Evolutionary conservation across 2,113 vertebrate species (phyloP).

Genomic region (Odontesthes bonariensis): DNA sequence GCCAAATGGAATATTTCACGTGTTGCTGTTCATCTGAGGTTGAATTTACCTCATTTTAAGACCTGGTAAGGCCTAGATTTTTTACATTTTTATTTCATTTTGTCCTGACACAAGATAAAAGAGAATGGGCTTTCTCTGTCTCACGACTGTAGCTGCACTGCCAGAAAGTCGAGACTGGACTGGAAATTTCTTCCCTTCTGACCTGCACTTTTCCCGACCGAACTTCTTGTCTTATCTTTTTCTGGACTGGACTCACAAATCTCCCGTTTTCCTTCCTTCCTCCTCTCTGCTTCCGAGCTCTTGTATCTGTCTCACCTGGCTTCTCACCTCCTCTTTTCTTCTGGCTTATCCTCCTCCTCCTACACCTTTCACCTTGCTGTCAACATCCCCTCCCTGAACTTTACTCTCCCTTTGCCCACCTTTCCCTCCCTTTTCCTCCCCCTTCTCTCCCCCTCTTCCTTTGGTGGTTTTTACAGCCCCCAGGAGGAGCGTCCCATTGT

Average conservation of each 20-base stretch:
- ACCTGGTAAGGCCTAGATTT: neutral
- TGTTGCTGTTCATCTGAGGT: no score
- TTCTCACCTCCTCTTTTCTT: slow-evolving; percentile 59
- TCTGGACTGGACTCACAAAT: slow-evolving; percentile 10
- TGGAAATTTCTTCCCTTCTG: slow-evolving; percentile 13
- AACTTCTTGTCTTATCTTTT: slow-evolving; percentile 47
- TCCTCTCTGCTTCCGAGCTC: slow-evolving; percentile 35
- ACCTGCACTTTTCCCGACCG: slow-evolving; percentile 32
- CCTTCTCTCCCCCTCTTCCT: slow-evolving; percentile 70
- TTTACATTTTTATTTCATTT: neutral
- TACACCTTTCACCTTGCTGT: slow-evolving; percentile 69
- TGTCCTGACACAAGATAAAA: neutral
- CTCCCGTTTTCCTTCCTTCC: slow-evolving; percentile 45
- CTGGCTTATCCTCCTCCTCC: slow-evolving; percentile 52
- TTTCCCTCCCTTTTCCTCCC: slow-evolving; percentile 53
- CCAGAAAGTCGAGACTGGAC: slow-evolving; percentile 14
- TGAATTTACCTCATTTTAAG: no score
- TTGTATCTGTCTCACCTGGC: slow-evolving; percentile 64
- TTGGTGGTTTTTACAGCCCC: slow-evolving; percentile 75
- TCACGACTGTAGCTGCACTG: slow-evolving; percentile 6
- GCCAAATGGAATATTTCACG: no score
- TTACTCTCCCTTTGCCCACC: slow-evolving; percentile 53
- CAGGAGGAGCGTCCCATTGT: slow-evolving; percentile 79
- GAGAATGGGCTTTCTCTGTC: neutral
- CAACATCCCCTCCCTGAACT: slow-evolving; percentile 67